Conservation (phyloP, 2,113 vertebrate species). For the Muntiacus reevesi region DNA sequence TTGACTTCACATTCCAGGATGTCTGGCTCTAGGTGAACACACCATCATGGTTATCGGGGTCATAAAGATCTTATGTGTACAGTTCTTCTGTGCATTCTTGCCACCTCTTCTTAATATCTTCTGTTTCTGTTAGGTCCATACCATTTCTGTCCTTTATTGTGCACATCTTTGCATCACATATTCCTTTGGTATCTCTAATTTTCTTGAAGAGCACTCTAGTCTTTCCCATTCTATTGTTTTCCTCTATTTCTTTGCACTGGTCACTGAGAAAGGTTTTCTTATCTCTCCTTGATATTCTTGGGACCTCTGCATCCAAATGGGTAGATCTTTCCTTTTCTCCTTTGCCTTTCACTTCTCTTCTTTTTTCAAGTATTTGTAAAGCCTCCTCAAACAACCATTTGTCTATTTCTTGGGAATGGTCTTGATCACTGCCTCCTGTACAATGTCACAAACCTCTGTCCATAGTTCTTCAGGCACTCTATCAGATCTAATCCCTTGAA, state of each 20-base stretch:
- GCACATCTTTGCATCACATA: background rate
- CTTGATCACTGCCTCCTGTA: background rate
- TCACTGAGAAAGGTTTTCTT: background rate
- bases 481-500: background rate
- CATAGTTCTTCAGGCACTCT: background rate
- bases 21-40: background rate
- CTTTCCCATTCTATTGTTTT: background rate
- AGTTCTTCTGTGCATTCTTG: background rate
- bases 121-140: background rate
- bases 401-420: background rate
- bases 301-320: background rate
- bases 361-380: background rate
- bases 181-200: background rate
- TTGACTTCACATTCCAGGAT: background rate
- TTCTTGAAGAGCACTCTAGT: background rate
- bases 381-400: background rate
- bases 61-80: background rate
- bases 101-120: background rate
- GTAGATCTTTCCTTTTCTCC: background rate
- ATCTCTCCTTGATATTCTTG: background rate
- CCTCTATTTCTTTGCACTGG: background rate
- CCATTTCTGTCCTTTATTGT: background rate
- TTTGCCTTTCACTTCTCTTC: background rate
- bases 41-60: background rate
- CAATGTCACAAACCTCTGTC: accelerated